Evolutionary conservation across 2,113 vertebrate genomes (phyloP).

Genomic region (Turnix velox): DNA sequence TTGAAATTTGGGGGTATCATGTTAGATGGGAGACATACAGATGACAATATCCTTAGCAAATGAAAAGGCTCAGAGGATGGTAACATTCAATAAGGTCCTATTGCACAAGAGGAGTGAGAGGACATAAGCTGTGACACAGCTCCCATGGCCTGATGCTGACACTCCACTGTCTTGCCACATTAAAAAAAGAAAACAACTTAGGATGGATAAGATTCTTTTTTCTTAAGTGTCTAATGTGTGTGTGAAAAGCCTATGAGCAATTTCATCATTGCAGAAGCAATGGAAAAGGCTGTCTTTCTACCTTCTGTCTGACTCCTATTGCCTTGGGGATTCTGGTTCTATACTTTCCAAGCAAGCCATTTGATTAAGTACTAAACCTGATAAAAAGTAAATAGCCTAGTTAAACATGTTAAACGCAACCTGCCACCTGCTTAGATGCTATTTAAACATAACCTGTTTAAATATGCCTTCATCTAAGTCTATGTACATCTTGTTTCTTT

Average conservation of each 20-base stretch:
- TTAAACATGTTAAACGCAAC: slow-evolving; percentile 35
- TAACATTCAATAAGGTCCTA: fast-evolving
- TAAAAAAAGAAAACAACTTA: neutral
- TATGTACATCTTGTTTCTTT: neutral
- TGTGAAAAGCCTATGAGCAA: neutral
- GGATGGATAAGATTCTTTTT: neutral
- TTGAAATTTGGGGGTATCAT: neutral
- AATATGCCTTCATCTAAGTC: neutral
- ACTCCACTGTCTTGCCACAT: neutral
- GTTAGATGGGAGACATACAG: neutral
- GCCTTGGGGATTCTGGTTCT: neutral
- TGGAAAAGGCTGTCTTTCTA: neutral
- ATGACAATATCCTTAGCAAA: neutral
- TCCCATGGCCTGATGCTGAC: too few relatives aligned
- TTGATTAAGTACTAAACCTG: slow-evolving; percentile 16
- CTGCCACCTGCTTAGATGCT: neutral
- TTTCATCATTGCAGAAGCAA: neutral
- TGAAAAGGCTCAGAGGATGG: neutral
- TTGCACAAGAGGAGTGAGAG: fast-evolving
- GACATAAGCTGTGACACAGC: neutral
- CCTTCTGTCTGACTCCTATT: neutral
- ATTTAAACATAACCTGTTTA: slow-evolving; percentile 17
- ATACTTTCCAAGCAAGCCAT: neutral
- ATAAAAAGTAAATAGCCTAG: slow-evolving; percentile 21
- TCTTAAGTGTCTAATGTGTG: neutral